phyloP scores from a whole-genome alignment of 2,113 vertebrate genomes.

The Romanogobio albipinnatus region DNA sequence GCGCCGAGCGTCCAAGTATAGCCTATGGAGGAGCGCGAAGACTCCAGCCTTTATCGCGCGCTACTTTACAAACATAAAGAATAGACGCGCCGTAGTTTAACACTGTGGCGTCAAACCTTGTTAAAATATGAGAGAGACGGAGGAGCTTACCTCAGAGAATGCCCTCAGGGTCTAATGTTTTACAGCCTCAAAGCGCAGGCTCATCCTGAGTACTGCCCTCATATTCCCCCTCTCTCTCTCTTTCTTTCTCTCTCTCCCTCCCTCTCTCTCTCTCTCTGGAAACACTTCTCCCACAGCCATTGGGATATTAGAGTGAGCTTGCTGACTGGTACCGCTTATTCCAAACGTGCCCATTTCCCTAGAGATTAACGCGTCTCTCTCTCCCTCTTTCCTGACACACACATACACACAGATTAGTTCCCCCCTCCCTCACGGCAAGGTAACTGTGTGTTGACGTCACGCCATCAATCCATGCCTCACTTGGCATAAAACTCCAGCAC shows the following conservation, averaged over 20 bases:
- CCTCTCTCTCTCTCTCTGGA: conserved; percentile 27
- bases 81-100: conserved; percentile 30
- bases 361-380: conserved; percentile 75
- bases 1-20: neutral
- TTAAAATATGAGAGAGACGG: conserved; percentile 22
- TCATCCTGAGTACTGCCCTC: conserved; percentile 48
- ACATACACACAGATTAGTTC: conserved; percentile 74
- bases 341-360: conserved; percentile 67
- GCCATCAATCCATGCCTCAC: conserved; percentile 68
- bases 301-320: conserved; percentile 48
- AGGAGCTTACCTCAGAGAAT: conserved; percentile 47
- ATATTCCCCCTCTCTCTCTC: conserved; percentile 23
- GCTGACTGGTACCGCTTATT: conserved; percentile 57
- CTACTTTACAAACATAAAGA: conserved; percentile 28
- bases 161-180: conserved; percentile 49
- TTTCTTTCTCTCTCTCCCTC: conserved; percentile 12
- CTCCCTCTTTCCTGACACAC: conserved; percentile 53
- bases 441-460: conserved; percentile 73
- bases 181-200: conserved; percentile 52
- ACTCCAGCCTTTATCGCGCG: conserved; percentile 12
- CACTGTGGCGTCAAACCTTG: conserved; percentile 31
- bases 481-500: conserved; percentile 34
- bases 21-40: neutral
- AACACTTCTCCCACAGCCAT: conserved; percentile 5
- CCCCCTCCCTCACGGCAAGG: conserved; percentile 70